These are phyloP conservation scores for Pyrocephalus nanus DNA, from an alignment of 2,797 vertebrate species.

Conservation along the genomic window DNA sequence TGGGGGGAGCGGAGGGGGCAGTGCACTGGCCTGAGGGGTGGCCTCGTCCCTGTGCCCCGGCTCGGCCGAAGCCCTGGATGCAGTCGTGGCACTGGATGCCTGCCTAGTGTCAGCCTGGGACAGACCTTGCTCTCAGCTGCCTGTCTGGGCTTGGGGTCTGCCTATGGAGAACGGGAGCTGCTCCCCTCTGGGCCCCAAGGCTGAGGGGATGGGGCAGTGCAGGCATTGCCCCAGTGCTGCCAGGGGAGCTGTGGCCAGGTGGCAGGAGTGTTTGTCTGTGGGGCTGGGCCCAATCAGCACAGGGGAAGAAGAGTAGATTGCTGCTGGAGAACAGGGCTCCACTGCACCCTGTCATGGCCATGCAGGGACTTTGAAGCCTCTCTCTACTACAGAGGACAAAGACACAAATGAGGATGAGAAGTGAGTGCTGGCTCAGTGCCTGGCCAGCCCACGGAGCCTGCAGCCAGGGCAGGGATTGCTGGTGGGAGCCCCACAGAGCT, in stretches of 20 bases:
- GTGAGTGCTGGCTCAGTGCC: background rate
- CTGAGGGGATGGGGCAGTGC: background rate
- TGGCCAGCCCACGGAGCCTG: background rate
- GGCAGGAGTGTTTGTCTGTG: background rate
- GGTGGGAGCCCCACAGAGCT: background rate
- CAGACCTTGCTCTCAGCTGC: background rate
- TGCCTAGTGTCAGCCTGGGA: background rate
- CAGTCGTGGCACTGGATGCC: fast-evolving
- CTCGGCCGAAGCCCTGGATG: background rate
- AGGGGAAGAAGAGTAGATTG: background rate
- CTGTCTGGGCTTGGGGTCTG: background rate
- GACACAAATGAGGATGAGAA: background rate
- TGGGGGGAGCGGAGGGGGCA: background rate
- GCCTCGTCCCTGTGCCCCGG: fast-evolving
- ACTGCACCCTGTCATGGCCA: fast-evolving
- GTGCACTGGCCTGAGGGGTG: background rate
- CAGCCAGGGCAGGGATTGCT: background rate
- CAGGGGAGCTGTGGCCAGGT: background rate
- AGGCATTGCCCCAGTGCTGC: background rate
- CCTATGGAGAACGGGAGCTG: background rate
- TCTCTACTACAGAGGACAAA: background rate
- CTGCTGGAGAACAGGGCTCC: background rate
- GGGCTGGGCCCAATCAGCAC: background rate
- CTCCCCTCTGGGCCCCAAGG: background rate
- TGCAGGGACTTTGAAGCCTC: background rate